These are phyloP conservation scores for Folsomia candida DNA, from an alignment of 2,888 invertebrate species.

Conservation along the genomic window DNA sequence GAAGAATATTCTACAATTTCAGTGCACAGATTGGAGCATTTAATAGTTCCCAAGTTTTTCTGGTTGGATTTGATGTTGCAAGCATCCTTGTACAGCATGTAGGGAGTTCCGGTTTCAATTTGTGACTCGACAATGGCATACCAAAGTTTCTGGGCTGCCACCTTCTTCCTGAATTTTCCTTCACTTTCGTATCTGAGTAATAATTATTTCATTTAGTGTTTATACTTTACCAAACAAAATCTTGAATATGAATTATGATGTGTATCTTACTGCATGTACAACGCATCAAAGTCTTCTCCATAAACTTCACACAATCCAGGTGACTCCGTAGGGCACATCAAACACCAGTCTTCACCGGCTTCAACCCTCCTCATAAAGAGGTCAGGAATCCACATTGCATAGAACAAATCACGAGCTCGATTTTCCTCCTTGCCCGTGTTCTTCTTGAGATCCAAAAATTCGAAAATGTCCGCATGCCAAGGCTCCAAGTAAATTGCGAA, in stretches of 20 bases:
- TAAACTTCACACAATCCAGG: slow-evolving; percentile 88
- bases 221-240: too few species aligned
- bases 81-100: slow-evolving; percentile 94
- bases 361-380: slow-evolving; percentile 95
- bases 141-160: slow-evolving; percentile 85
- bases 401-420: slow-evolving; percentile 92
- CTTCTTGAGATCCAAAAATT: slow-evolving; percentile 89
- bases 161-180: slow-evolving; percentile 63
- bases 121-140: slow-evolving; percentile 90
- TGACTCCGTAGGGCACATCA: slow-evolving; percentile 94
- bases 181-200: slow-evolving; percentile 72
- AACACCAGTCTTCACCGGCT: slow-evolving; percentile 78
- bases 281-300: slow-evolving; percentile 88
- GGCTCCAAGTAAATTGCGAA: slow-evolving; percentile 98
- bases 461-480: slow-evolving; percentile 97
- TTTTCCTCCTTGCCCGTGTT: slow-evolving; percentile 93
- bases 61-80: slow-evolving; percentile 98
- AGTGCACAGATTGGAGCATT: slow-evolving; percentile 95
- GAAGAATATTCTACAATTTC: slow-evolving; percentile 95
- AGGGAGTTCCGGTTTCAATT: slow-evolving; percentile 97
- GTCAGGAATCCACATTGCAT: slow-evolving; percentile 97
- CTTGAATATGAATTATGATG: too few species aligned
- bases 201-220: background rate
- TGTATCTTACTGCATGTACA: slow-evolving; percentile 68
- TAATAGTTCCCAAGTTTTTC: slow-evolving; percentile 95